A percentile compares a stretch with the other conserved stretches of the same genome.
These are phyloP conservation scores for Anguilla marmorata DNA, from an alignment of 2,797 vertebrate species.

Conservation along the genomic window DNA sequence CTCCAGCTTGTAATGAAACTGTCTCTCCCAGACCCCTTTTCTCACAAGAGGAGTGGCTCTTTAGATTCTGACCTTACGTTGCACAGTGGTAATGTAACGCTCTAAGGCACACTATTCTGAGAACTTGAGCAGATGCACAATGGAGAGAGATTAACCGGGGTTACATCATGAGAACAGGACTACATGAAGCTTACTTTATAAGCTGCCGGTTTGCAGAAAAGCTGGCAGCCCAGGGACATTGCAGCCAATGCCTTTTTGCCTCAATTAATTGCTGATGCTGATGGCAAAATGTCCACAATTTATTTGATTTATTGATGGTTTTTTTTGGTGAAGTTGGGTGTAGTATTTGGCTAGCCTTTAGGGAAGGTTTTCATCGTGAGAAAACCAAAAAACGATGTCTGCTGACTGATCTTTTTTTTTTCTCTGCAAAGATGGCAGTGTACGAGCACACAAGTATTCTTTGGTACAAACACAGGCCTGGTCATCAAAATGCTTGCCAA, in stretches of 20 bases:
- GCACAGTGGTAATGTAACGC: neutral
- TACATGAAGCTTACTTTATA: neutral
- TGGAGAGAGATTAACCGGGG: neutral
- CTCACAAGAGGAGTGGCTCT: neutral
- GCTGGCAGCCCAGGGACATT: neutral
- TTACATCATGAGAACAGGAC: neutral
- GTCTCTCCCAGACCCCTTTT: neutral
- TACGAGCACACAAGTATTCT: neutral
- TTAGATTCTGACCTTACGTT: neutral
- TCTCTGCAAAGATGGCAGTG: neutral
- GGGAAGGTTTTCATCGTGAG: neutral
- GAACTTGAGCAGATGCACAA: neutral
- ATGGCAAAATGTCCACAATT: neutral
- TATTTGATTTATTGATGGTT: neutral
- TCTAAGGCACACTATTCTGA: neutral
- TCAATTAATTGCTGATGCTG: neutral
- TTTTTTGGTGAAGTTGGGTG: neutral
- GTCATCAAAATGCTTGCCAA: neutral
- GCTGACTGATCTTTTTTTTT: neutral
- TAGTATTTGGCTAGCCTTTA: neutral
- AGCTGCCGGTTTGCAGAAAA: neutral
- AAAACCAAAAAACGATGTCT: neutral
- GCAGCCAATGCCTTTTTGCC: neutral
- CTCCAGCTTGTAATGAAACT: neutral
- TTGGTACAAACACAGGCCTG: neutral